phyloP scores from a whole-genome alignment of 2,113 vertebrate genomes.

The Agapornis roseicollis region DNA sequence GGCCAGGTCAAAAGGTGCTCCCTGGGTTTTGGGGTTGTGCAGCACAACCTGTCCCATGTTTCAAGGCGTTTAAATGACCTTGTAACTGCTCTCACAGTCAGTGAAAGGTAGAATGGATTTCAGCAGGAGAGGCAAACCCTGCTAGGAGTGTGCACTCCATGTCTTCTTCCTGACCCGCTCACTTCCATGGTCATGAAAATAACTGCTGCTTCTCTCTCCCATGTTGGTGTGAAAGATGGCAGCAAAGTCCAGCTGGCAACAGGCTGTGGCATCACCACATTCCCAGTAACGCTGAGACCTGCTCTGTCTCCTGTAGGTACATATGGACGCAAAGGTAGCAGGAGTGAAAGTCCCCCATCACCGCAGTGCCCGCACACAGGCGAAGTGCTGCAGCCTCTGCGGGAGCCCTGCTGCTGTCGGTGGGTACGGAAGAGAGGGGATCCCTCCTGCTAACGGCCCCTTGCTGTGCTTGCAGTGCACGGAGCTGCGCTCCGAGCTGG shows the following conservation, averaged over 20 bases:
- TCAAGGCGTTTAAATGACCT: not conserved
- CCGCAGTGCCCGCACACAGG: rapidly evolving
- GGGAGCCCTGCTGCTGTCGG: rapidly evolving
- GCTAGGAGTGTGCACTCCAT: rapidly evolving
- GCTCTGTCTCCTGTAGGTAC: not conserved
- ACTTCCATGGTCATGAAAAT: rapidly evolving
- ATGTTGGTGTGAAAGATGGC: not conserved
- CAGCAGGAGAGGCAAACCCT: not conserved
- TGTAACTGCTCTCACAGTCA: not conserved
- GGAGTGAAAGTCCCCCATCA: rapidly evolving
- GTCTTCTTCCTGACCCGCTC: not conserved
- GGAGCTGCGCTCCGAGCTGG: constrained; percentile 82
- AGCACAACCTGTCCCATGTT: not conserved
- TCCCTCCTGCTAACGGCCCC: not conserved
- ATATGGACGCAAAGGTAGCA: rapidly evolving
- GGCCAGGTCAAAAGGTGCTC: not conserved
- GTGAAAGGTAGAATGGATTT: not conserved
- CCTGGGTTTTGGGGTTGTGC: not conserved
- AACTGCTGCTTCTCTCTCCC: rapidly evolving
- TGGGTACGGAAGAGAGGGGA: rapidly evolving
- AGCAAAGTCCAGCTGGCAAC: not conserved
- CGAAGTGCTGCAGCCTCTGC: not conserved
- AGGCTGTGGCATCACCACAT: rapidly evolving
- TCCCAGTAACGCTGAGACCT: not conserved
- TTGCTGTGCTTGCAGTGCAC: constrained; percentile 72